Evolutionary conservation across 2,888 invertebrate genomes (phyloP).

Genomic region (Thereva unica): DNA sequence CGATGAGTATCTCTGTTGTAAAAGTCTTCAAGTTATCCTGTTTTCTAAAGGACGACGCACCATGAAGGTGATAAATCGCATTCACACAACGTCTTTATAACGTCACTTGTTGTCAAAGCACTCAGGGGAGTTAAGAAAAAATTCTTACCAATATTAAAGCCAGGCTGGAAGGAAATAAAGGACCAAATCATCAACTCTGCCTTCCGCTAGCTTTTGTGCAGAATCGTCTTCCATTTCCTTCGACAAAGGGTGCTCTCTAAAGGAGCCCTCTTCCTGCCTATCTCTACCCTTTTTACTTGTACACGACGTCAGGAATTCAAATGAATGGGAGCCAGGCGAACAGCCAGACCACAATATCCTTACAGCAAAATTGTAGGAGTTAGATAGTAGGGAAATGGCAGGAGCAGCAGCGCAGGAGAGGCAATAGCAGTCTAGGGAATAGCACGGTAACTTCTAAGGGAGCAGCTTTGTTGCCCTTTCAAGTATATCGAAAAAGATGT

Average conservation of each 20-base stretch:
- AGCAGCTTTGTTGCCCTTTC: conserved; percentile 9
- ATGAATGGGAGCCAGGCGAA: too few species aligned
- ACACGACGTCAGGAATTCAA: too few species aligned
- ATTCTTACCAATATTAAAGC: neutral
- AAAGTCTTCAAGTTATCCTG: neutral
- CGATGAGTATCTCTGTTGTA: too few species aligned
- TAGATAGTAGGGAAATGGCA: too few species aligned
- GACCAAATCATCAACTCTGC: conserved; percentile 27
- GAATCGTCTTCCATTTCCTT: conserved; percentile 23
- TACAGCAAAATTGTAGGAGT: too few species aligned
- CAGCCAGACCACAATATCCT: too few species aligned
- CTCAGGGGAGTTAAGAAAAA: neutral
- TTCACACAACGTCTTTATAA: conserved; percentile 16
- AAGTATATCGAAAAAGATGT: conserved; percentile 13
- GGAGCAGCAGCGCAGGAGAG: too few species aligned
- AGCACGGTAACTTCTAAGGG: too few species aligned
- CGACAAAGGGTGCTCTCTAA: conserved; percentile 13
- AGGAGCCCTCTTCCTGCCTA: neutral
- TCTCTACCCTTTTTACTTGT: neutral
- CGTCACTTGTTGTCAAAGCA: neutral
- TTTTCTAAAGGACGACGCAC: conserved; percentile 4
- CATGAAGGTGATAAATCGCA: conserved; percentile 27
- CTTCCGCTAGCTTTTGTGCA: conserved; percentile 21
- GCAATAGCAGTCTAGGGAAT: too few species aligned
- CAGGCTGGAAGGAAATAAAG: conserved; percentile 15